Base-by-base conservation (phyloP, 1,140 invertebrate species). In the Pseudomyrmex pallidus region DNA sequence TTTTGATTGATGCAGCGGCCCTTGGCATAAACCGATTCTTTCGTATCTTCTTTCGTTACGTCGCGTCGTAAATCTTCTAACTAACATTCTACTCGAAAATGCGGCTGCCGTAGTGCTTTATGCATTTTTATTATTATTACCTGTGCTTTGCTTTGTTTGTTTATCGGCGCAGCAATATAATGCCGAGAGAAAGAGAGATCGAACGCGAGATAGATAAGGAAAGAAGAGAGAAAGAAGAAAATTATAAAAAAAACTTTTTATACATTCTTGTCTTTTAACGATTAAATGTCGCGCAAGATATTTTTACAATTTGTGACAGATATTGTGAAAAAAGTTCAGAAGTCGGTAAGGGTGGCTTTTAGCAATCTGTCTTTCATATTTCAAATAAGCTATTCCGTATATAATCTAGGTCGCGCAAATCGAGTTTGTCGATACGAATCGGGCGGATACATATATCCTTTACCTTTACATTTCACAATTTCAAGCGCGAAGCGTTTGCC, bases 211-310 rank as follows among this genome's bases (percentile, higher is more conserved):
- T 52, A 12, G 50, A 52, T 2, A 15, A 15, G 12, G 1, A 50
- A 1, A 56, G 13, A n/a, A 1, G 5, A n/a, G 25, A 20, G 20
- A 12, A 46, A 48, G 20, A 2, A 54, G 48, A 48, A 5, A 78
- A 10, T 78, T 20, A 17, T 68, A 59, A 68, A 48, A 59, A 68
- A 48, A 78, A 68, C 9, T 78, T 78, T 68, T 68, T 78, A 46
- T 2, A 10, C 46, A 1, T 7, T 2, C 5, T 10, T 12, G 54
- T 77, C 22, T 56, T 46, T 13, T 8, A n/a, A 15, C 74, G 25
- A 68, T 68, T 56, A 76, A 35, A 64, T 76, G 25, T 76, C 74
- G 74, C 72, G 52, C 54, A 17, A 78, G n/a, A 78, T 10, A 68
- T 78, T 68, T 78, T 57, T 48, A 52, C 25, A 17, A 66, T 20